Evolutionary conservation across 2,888 invertebrate species (phyloP), one percentile per base, ranked within the genome.

Genomic region (Ecdyonurus torrentis): DNA sequence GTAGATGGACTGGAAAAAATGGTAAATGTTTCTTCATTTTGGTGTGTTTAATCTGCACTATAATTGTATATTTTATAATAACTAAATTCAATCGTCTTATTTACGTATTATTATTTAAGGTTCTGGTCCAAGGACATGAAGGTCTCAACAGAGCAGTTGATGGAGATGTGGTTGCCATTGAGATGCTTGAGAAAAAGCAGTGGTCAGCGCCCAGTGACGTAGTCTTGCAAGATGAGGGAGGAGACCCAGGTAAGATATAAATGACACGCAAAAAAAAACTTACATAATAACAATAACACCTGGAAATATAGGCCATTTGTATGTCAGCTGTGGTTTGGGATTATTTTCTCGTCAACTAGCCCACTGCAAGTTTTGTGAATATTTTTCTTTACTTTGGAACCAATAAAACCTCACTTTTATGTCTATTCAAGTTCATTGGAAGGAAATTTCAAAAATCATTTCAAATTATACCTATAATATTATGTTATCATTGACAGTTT

Each of bases 71-170:
- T n/a, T 7, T 22, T 22, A 7, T 55, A 18, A 2, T 7, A 24
- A 2, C 37, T 5, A 22, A 10, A 53, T 5, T 10, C n/a, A 61
- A 2, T 10, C 25, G n/a, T 61, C 52, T 3, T 52, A 61, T 23
- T 2, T 61, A 7, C 19, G 50, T 52, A 19, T 52, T 1, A 20
- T 15, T 58, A 58, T n/a, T 19, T n/a, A 68, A 89, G 89, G 81
- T 93, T 65, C 76, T 93, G 5, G 79, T 95, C 22, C 92, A 93
- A 83, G 94, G 95, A 1, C 82, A 87, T 64, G 79, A 82, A 62
- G 84, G 90, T 61, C 81, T 97, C 63, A 99, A 99, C 75, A 82
- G 99, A 65, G 92, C 95, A 1, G 89, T 98, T 0, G 91, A 98
- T 73, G 96, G 93, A 2, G 99, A 99, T 72, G 77, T 87, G 53